Evolutionary conservation across 92 coral and sea anemone species (phyloP).

Genomic region (Epizoanthus rinbou): DNA sequence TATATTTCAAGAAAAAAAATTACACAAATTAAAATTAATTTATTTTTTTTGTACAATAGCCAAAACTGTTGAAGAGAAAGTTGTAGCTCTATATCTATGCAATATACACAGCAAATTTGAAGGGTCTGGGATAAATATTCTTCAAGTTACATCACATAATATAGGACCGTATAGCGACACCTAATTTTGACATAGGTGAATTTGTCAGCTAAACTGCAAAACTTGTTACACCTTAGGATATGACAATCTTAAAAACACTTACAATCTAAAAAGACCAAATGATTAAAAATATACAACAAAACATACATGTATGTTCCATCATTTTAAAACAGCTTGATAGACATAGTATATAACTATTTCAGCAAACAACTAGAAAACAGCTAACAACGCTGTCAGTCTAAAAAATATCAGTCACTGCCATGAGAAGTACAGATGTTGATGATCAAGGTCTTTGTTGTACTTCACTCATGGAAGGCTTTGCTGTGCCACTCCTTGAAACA

Average conservation of each 20-base stretch:
- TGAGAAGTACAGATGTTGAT: neutral
- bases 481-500: constrained; percentile 37
- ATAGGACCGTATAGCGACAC: constrained; percentile 22
- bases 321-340: constrained; percentile 11
- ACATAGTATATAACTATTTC: too few species aligned
- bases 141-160: constrained; percentile 24
- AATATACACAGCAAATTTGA: constrained; percentile 27
- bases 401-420: constrained; percentile 15
- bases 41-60: neutral
- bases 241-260: neutral
- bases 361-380: constrained; percentile 22
- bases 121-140: constrained; percentile 13
- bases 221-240: constrained; percentile 8
- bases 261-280: constrained; percentile 31
- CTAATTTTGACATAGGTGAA: constrained; percentile 10
- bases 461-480: constrained; percentile 31
- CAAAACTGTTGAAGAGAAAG: constrained; percentile 32
- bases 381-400: constrained; percentile 4
- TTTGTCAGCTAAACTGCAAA: constrained; percentile 29
- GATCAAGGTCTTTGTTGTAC: neutral
- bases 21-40: neutral
- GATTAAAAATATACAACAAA: constrained; percentile 11
- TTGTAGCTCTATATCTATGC: constrained; percentile 37
- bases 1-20: neutral
- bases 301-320: constrained; percentile 15